Evolutionary conservation across 2,113 vertebrate genomes (phyloP), one percentile per base, ranked within the genome.

Genomic region (Meles meles): DNA sequence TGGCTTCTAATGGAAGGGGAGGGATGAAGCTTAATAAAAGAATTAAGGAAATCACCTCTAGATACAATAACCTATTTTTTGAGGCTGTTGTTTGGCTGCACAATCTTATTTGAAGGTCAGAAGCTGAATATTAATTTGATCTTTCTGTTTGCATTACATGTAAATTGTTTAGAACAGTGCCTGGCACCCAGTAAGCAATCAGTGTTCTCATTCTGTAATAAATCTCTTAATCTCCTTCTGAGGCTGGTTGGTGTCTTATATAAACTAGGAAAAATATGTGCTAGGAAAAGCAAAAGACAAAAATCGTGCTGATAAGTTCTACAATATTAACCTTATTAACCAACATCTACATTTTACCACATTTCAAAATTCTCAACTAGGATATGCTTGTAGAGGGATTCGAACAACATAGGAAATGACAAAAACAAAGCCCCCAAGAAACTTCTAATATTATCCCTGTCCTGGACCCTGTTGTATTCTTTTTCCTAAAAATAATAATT

Each of bases 251-350:
- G 27, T 84, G 5, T 80, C 83, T 92, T 88, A 61, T 17, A 29
- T 31, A 27, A 88, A 92, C 25, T 47, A 47, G 20, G 39, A 55
- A 88, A 57, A 89, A 94, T 47, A 88, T 34, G 34, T 61, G n/a
- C 47, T 88, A 79, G 11, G 27, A 76, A 90, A 90, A 55, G 57
- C 44, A 86, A 93, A 86, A 96, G 21, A 86, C 29, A 90, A 96
- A 90, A 76, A 96, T 81, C 29, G 49, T 63, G 20, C 61, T 52
- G 81, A 21, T 57, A 82, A 69, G 82, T 74, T 90, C 74, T 59
- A 82, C 89, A 14, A 67, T 86, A 85, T 29, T 65, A 83, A 88
- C 29, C 29, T 90, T 65, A 81, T 86, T 86, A 71, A 47, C 57
- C 81, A 77, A 47, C 57, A 86, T 69, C 83, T 59, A 59, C 29